Conservation (phyloP, 2,797 vertebrate species). For the Heteromormyrus szaboi region DNA sequence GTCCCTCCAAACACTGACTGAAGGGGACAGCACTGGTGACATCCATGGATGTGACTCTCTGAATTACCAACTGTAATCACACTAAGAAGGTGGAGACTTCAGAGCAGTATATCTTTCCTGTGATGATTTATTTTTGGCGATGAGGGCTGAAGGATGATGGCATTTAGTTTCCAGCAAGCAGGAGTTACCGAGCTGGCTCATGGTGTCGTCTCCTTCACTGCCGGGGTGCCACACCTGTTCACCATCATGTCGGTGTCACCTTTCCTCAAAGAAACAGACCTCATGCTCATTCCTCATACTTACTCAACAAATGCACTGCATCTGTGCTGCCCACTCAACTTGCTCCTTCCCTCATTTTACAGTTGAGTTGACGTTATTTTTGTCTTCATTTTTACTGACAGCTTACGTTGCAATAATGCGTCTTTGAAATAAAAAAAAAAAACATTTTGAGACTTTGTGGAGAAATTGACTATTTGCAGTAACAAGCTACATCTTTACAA, state of each 20-base stretch:
- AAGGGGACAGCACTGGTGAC: not conserved
- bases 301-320: not conserved
- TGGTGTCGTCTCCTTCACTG: not conserved
- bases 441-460: not conserved
- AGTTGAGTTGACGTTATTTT: not conserved
- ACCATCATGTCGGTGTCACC: not conserved
- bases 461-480: not conserved
- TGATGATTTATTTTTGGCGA: not conserved
- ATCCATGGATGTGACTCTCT: not conserved
- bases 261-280: not conserved
- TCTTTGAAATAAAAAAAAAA: not conserved
- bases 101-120: not conserved
- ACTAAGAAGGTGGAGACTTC: not conserved
- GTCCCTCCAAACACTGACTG: not conserved
- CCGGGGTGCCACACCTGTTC: slow-evolving; percentile 1
- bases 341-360: not conserved
- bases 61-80: not conserved
- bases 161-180: not conserved
- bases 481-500: not conserved
- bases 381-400: not conserved
- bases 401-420: not conserved
- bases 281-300: not conserved
- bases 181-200: not conserved
- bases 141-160: not conserved
- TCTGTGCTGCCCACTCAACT: not conserved